Evolutionary conservation across 2,888 invertebrate genomes (phyloP).

Genomic region (Argynnis bischoffii): DNA sequence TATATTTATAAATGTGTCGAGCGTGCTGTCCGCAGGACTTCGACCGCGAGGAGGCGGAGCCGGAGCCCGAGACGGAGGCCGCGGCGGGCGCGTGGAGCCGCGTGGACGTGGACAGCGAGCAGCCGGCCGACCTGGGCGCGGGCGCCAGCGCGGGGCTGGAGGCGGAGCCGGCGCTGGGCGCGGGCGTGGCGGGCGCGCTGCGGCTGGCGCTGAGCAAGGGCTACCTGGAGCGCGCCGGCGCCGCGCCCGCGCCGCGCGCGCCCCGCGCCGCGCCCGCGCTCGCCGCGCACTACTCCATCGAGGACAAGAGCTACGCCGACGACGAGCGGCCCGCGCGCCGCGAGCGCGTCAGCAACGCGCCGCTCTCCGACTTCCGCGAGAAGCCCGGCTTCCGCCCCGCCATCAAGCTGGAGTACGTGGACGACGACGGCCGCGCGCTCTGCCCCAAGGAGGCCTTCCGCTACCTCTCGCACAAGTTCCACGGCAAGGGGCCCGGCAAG

Average conservation of each 20-base stretch:
- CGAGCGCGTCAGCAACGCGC: slow-evolving; percentile 83
- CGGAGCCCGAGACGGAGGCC: slow-evolving; percentile 77
- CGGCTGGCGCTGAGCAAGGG: slow-evolving; percentile 96
- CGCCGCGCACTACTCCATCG: slow-evolving; percentile 65
- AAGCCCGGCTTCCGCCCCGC: slow-evolving; percentile 95
- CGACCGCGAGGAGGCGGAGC: slow-evolving; percentile 59
- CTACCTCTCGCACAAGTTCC: slow-evolving; percentile 98
- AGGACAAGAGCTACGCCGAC: slow-evolving; percentile 79
- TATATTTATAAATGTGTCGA: not conserved
- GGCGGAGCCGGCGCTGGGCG: slow-evolving; percentile 95
- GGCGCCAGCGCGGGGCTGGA: slow-evolving; percentile 84
- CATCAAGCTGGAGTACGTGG: slow-evolving; percentile 97
- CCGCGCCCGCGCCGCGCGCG: slow-evolving; percentile 79
- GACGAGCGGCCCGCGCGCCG: slow-evolving; percentile 90
- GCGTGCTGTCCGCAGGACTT: slow-evolving; percentile 52
- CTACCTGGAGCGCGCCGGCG: slow-evolving; percentile 92
- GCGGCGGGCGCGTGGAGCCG: slow-evolving; percentile 92
- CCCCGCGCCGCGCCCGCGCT: slow-evolving; percentile 37
- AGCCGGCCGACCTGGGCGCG: slow-evolving; percentile 66
- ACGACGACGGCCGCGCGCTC: slow-evolving; percentile 96
- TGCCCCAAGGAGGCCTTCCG: slow-evolving; percentile 98
- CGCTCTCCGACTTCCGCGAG: slow-evolving; percentile 95
- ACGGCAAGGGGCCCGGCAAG: slow-evolving; percentile 99
- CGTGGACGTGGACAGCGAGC: slow-evolving; percentile 85
- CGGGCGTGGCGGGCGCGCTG: slow-evolving; percentile 96